Conservation (phyloP, 2,113 vertebrate species). For the Typhlomys cinereus region DNA sequence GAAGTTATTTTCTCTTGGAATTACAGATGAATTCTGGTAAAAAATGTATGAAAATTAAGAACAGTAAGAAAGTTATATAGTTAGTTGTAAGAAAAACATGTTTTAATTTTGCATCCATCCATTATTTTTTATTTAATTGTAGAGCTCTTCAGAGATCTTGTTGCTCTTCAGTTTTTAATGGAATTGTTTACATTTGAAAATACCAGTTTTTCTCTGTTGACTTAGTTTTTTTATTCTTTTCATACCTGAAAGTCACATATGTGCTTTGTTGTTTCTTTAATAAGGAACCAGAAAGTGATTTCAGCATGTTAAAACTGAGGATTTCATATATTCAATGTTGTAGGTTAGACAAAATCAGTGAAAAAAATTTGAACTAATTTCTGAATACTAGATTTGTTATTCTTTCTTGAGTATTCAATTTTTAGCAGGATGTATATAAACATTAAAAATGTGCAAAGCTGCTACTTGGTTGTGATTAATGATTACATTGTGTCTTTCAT, state of each 20-base stretch:
- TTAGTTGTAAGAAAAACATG: background rate
- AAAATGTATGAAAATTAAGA: background rate
- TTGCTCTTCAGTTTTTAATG: constrained; percentile 1
- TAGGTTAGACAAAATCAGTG: background rate
- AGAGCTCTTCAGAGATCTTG: background rate
- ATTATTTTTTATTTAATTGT: background rate
- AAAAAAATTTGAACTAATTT: constrained; percentile 15
- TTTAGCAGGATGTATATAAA: background rate
- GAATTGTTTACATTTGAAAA: constrained; percentile 17
- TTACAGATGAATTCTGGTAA: constrained; percentile 22
- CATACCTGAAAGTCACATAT: background rate
- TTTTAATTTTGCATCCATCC: constrained; percentile 17
- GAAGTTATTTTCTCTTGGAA: background rate
- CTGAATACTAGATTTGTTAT: background rate
- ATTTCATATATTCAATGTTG: background rate
- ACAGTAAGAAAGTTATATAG: background rate
- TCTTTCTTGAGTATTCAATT: constrained; percentile 38
- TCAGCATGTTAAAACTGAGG: constrained; percentile 47
- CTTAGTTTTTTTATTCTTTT: background rate
- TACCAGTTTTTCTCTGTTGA: background rate
- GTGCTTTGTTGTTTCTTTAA: constrained; percentile 49
- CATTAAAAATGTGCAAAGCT: constrained; percentile 37
- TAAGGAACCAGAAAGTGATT: constrained; percentile 38
- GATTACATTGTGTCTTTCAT: constrained; percentile 26
- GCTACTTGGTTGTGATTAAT: constrained; percentile 55